Base-by-base conservation (phyloP, 1,140 invertebrate species). In the Trigoniulus corallinus region DNA sequence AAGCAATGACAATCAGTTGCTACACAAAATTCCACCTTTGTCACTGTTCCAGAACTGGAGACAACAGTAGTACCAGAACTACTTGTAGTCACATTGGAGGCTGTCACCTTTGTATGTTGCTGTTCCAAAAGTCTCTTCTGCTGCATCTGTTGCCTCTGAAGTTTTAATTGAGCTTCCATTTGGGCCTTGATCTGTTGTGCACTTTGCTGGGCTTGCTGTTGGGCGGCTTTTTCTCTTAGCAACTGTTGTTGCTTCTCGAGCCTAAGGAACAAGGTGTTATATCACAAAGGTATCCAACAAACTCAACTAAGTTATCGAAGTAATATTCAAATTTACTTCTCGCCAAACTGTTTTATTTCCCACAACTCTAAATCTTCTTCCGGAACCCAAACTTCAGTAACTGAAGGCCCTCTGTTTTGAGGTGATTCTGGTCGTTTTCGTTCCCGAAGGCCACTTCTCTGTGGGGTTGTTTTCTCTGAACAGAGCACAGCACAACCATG, bases 261-360 rank as follows among this genome's bases (percentile, higher is more conserved):
- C 47, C 57, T 58, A 34, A 18, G 2, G 18, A 20, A 47, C 7
- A 18, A 48, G 43, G 4, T 24, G 40, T 12, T 18, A 22, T 25
- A 10, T 24, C 18, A 47, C 21, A 4, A 41, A n/a, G 2, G 22
- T 41, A 23, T n/a, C n/a, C 3, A 7, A 18, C 18, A 43, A 4
- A 52, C 22, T 10, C 13, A 49, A 34, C 2, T 13, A 24, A 2
- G 4, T 37, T 25, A 48, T 45, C n/a, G n/a, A 47, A 46, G 20
- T 12, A 18, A n/a, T n/a, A 42, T 41, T 21, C 13, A 50, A 20
- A 51, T 53, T 56, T 48, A 60, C 70, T 82, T 85, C 64, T 97
- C 92, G 27, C 87, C 87, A 66, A 93, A 97, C 56, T 87, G 84
- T 61, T 88, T 88, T 39, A 97, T 94, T 70, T 97, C 92, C 91